phyloP scores from a whole-genome alignment of 1,140 invertebrate genomes.

The Drosophila lacertosa region DNA sequence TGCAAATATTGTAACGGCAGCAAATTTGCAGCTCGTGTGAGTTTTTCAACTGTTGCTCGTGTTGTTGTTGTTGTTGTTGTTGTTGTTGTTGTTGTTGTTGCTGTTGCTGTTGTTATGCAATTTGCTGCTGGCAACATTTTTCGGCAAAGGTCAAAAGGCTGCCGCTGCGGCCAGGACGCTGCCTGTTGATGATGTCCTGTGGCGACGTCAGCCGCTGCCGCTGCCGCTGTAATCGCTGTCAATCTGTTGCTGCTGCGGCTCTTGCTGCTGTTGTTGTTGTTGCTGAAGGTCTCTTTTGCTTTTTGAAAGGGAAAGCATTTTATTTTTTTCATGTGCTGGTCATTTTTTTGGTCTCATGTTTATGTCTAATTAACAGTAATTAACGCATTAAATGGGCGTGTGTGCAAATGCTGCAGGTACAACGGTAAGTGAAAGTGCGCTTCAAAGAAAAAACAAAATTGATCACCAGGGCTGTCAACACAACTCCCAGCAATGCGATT shows the following conservation, averaged over 20 bases:
- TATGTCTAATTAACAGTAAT: conserved; percentile 77
- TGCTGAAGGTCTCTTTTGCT: conserved; percentile 17
- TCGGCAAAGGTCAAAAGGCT: conserved; percentile 56
- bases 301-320: conserved; percentile 64
- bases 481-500: neutral
- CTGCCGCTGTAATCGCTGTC: conserved; percentile 71
- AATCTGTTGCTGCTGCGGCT: conserved; percentile 43
- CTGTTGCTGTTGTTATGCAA: conserved; percentile 40
- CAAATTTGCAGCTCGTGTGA: conserved; percentile 24
- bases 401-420: conserved; percentile 11
- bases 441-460: too few species aligned
- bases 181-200: conserved; percentile 67
- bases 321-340: conserved; percentile 4
- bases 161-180: conserved; percentile 9
- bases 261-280: conserved; percentile 11
- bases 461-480: neutral
- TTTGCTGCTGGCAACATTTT: conserved; percentile 43
- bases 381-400: conserved; percentile 72
- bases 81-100: conserved; percentile 18
- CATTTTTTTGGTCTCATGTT: conserved; percentile 54
- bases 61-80: conserved; percentile 7
- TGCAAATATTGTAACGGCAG: conserved; percentile 65
- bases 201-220: conserved; percentile 33
- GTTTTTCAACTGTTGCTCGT: conserved; percentile 55
- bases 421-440: conserved; percentile 1